Evolutionary conservation across 2,113 vertebrate genomes (phyloP).

Genomic region (Syngnathoides biaculeatus): DNA sequence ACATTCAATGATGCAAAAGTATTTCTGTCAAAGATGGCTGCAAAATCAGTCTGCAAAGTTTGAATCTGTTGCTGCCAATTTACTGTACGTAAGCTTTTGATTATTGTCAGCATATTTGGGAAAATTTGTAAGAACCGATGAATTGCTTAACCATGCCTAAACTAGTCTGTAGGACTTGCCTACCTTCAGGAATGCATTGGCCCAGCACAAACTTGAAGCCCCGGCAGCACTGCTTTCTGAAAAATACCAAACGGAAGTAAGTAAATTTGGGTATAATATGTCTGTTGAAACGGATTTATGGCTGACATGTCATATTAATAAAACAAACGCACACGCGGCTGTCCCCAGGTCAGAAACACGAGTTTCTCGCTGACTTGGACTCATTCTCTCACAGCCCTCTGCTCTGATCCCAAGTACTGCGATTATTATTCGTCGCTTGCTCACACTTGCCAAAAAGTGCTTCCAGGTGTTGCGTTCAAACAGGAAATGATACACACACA

Average conservation of each 20-base stretch:
- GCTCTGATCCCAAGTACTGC: background rate
- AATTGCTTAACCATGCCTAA: background rate
- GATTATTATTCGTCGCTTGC: conserved; percentile 11
- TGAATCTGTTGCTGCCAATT: background rate
- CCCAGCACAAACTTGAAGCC: conserved; percentile 97
- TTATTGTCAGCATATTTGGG: background rate
- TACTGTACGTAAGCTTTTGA: background rate
- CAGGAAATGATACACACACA: conserved; percentile 27
- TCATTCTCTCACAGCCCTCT: background rate
- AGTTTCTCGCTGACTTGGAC: conserved; percentile 3
- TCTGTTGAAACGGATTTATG: background rate
- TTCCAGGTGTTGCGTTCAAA: conserved; percentile 46
- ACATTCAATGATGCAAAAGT: background rate
- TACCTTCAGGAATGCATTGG: conserved; percentile 98
- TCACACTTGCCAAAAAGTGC: conserved; percentile 33
- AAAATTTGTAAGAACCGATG: background rate
- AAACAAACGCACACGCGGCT: conserved; percentile 3
- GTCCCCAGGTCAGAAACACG: conserved; percentile 8
- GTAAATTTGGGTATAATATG: background rate
- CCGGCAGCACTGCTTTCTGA: conserved; percentile 94
- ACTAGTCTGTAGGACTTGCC: conserved; percentile 34
- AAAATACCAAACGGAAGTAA: conserved; percentile 57
- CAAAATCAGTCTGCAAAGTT: background rate
- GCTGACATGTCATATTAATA: conserved; percentile 4
- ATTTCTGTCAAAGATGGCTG: background rate